Base-by-base conservation (phyloP, 2,888 invertebrate species). In the Cremastobaeus sp. region DNA sequence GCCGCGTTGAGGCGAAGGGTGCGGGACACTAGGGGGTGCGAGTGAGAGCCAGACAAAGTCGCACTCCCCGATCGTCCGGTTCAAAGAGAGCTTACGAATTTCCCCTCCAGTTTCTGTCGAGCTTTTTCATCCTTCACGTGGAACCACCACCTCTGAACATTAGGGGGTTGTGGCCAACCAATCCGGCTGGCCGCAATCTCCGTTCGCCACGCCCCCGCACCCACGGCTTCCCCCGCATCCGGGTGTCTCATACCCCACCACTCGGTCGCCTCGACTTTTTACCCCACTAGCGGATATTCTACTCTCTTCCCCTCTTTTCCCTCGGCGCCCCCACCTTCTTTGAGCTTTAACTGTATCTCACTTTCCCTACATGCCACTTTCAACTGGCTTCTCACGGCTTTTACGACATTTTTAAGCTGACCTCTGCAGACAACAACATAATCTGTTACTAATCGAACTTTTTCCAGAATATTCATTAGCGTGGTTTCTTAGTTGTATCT, bases 381-480 rank as follows among this genome's bases (percentile, higher is more conserved):
- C 59, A 79, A 77, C 82, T 80, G 81, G 84, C 84, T 84, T 85
- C 70, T 62, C 81, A 79, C 79, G 81, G 83, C 84, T 85, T 85
- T 86, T 81, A 84, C 80, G 82, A 82, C 82, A 84, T 86, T 86
- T 86, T 86, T 83, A 78, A 84, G 84, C 83, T 84, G 82, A 83
- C 82, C 79, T 78, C 79, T 79, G 81, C 82, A 84, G 84, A 84
- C 85, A 85, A 86, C 84, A 83, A 80, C 82, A 84, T 86, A 86
- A 87, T 86, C 85, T 84, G 80, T 83, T 84, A 84, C 84, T 84
- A 84, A 87, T 86, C 83, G 85, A 85, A 81, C 81, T 79, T 79
- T 75, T 74, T 76, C 75, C 79, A 83, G 34, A 57, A 17, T 35
- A 12, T 4, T 25, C 25, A 8, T 8, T 8, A 8, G 8, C 25